Conservation (phyloP, 2,797 vertebrate genomes). For the Argyrosomus regius region DNA sequence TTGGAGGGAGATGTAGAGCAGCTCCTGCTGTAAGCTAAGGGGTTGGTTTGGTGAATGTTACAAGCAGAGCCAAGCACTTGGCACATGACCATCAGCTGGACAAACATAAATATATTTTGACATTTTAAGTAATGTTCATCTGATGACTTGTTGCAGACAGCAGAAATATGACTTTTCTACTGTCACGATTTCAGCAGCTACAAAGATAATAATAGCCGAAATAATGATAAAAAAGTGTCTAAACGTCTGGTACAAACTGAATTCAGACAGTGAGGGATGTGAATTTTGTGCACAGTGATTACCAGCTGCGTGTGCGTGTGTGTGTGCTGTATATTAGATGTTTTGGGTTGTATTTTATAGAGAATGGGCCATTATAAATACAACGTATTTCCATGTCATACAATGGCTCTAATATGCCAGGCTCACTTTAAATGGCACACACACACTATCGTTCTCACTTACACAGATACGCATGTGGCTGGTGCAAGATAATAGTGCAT, state of each 20-base stretch:
- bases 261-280: constrained; percentile 58
- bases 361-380: constrained; percentile 42
- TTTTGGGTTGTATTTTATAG: constrained; percentile 36
- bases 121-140: constrained; percentile 17
- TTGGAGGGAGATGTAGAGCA: constrained; percentile 47
- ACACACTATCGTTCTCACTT: constrained; percentile 35
- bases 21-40: constrained; percentile 31
- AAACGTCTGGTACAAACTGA: constrained; percentile 57
- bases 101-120: constrained; percentile 23
- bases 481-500: constrained; percentile 51
- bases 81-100: constrained; percentile 11
- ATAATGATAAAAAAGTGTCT: constrained; percentile 25
- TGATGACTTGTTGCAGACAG: constrained; percentile 21
- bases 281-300: constrained; percentile 51
- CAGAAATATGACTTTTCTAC: constrained; percentile 13
- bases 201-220: constrained; percentile 5
- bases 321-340: constrained; percentile 20
- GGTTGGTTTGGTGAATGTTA: constrained; percentile 13
- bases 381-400: constrained; percentile 47
- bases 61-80: constrained; percentile 21
- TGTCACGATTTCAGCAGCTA: constrained; percentile 23
- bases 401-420: constrained; percentile 37
- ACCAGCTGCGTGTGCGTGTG: constrained; percentile 29
- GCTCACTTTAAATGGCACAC: constrained; percentile 21
- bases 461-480: constrained; percentile 33